Evolutionary conservation across 1,140 invertebrate genomes (phyloP).

Genomic region (Eciton burchellii): DNA sequence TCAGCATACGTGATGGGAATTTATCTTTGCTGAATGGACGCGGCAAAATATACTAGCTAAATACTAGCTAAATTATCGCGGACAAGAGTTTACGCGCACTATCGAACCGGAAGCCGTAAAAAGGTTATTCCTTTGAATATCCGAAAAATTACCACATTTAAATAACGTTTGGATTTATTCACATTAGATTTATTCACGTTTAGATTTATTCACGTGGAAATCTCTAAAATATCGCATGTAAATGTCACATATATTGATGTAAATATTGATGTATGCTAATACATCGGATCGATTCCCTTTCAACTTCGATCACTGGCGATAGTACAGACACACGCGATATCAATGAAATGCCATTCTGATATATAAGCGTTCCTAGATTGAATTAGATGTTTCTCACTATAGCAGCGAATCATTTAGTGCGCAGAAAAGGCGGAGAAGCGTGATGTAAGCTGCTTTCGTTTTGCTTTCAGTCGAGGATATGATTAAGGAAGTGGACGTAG

Average conservation of each 20-base stretch:
- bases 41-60: too few relatives aligned
- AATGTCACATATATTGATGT: too few relatives aligned
- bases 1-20: constrained; percentile 70
- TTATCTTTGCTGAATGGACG: constrained; percentile 22
- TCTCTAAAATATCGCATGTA: too few relatives aligned
- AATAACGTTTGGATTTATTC: too few relatives aligned
- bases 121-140: constrained; percentile 13
- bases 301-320: background rate
- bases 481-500: constrained; percentile 96
- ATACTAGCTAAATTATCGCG: constrained; percentile 42
- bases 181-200: too few relatives aligned
- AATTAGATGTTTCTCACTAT: background rate
- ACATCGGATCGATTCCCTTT: too few relatives aligned
- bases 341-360: too few relatives aligned
- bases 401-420: background rate
- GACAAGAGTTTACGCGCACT: background rate
- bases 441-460: constrained; percentile 61
- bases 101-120: background rate
- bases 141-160: background rate
- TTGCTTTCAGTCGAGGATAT: constrained; percentile 93
- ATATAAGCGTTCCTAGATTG: too few relatives aligned
- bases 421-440: background rate
- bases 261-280: too few relatives aligned
- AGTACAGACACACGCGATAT: background rate
- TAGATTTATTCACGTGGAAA: too few relatives aligned